Base-by-base conservation (phyloP, 2,113 vertebrate species). In the Glaucidium brasilianum region DNA sequence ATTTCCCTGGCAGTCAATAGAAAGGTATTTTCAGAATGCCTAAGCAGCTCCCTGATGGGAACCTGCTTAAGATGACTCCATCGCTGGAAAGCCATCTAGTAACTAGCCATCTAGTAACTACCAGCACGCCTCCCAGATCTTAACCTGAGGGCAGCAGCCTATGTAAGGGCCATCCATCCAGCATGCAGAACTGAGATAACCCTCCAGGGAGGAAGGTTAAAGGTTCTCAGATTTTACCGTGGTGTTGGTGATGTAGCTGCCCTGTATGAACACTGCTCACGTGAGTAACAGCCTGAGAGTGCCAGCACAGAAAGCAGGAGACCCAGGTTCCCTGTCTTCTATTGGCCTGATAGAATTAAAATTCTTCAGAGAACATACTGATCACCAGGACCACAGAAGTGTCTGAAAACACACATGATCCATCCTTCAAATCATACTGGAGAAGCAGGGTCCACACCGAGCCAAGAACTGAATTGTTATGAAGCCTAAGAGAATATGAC, bases 121-220 rank as follows among this genome's bases (percentile, higher is more conserved):
- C 39, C 43, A 32, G 3, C 0, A 0, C 6, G 0, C 23, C 50
- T 90, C 49, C 14, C 21, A 49, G 30, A 56, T 8, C 20, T 13
- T 21, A 41, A 23, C 14, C 45, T 9, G 20, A 64, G 25, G 59
- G 68, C 53, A 83, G 53, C 45, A 66, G 0, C 0, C 52, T 26
- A 25, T 0, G 0, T 17, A 37, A 63, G 15, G 17, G 50, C 59
- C 2, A 8, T 27, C 27, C 13, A 15, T 34, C 47, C 71, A 37
- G 45, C 32, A 18, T 3, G n/a, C 25, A 83, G 49, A 87, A 76
- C 53, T 3, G 1, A 71, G 76, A 59, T 11, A 79, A 10, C 3
- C 53, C 53, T 50, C 32, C 43, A 25, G 29, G 34, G 17, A 49
- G 27, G 6, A 53, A 75, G 15, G 20, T 6, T 27, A 59, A 29